Conservation (phyloP, 2,888 invertebrate genomes). For the Crossocerus cetratus region DNA sequence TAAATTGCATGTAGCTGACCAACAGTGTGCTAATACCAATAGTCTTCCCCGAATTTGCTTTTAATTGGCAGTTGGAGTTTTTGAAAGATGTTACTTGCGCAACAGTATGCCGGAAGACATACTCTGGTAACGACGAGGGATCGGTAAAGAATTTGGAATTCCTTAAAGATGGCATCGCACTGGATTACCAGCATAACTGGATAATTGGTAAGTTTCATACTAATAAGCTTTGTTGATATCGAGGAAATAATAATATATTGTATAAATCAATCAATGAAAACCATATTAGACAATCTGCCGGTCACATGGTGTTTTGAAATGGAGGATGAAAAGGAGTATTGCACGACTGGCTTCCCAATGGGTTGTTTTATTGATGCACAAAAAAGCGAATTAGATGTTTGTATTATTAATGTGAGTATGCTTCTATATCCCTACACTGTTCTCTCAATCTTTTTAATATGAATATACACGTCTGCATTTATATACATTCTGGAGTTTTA, state of each 20-base stretch:
- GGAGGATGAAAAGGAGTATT: slow-evolving; percentile 86
- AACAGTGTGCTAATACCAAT: no score
- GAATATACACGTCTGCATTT: background rate
- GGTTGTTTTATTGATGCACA: slow-evolving; percentile 89
- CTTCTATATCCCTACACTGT: background rate
- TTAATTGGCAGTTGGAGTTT: slow-evolving; percentile 82
- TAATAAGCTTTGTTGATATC: background rate
- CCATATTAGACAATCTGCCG: slow-evolving; percentile 94
- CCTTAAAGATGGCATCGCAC: slow-evolving; percentile 92
- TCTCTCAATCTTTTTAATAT: background rate
- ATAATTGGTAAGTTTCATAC: slow-evolving; percentile 81
- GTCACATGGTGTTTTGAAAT: slow-evolving; percentile 96
- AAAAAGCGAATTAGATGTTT: slow-evolving; percentile 62
- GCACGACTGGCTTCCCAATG: slow-evolving; percentile 98
- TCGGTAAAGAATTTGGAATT: slow-evolving; percentile 86
- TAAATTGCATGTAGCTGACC: no score
- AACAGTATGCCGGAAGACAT: slow-evolving; percentile 82
- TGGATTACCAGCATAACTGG: slow-evolving; percentile 99
- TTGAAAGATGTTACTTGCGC: slow-evolving; percentile 84
- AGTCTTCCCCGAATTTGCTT: no score
- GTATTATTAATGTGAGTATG: slow-evolving; percentile 65
- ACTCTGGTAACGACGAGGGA: slow-evolving; percentile 82
- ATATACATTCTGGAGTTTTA: background rate
- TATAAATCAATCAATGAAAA: slow-evolving; percentile 7
- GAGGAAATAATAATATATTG: background rate